Percentiles rank a stretch among this genome's conserved stretches.
phyloP scores from a whole-genome alignment of 2,113 vertebrate species.

The Scalopus aquaticus region DNA sequence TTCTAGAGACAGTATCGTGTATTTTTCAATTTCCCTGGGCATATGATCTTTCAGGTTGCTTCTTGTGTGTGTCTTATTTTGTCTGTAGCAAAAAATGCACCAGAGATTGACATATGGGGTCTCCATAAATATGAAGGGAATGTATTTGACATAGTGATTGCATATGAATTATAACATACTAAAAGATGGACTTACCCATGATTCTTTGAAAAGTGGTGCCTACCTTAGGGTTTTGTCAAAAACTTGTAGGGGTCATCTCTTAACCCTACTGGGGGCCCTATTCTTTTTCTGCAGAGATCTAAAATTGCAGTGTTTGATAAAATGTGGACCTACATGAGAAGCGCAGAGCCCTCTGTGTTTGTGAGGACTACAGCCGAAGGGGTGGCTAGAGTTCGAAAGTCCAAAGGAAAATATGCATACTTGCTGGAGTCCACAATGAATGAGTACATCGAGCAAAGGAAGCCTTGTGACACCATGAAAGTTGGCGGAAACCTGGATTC shows the following conservation, averaged over 20 bases:
- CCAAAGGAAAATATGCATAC: slow-evolving; percentile 99
- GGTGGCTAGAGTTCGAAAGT: slow-evolving; percentile 96
- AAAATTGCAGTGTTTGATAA: slow-evolving; percentile 99
- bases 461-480: slow-evolving; percentile 99
- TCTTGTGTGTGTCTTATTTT: not conserved
- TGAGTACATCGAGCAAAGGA: slow-evolving; percentile 99
- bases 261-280: slow-evolving; percentile 44
- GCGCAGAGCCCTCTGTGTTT: slow-evolving; percentile 98
- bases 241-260: slow-evolving; percentile 44
- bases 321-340: slow-evolving; percentile 99
- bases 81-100: not conserved
- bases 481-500: slow-evolving; percentile 99
- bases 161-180: not conserved
- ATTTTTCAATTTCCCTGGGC: not conserved
- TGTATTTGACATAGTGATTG: not conserved
- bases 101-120: not conserved
- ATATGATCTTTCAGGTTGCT: not conserved
- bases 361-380: slow-evolving; percentile 99
- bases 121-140: not conserved
- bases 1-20: not conserved
- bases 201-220: not conserved
- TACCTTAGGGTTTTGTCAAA: slow-evolving; percentile 45
- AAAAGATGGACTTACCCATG: not conserved
- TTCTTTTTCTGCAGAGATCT: slow-evolving; percentile 91
- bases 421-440: slow-evolving; percentile 99